phyloP scores from a whole-genome alignment of 2,113 vertebrate species.

The Puma concolor region DNA sequence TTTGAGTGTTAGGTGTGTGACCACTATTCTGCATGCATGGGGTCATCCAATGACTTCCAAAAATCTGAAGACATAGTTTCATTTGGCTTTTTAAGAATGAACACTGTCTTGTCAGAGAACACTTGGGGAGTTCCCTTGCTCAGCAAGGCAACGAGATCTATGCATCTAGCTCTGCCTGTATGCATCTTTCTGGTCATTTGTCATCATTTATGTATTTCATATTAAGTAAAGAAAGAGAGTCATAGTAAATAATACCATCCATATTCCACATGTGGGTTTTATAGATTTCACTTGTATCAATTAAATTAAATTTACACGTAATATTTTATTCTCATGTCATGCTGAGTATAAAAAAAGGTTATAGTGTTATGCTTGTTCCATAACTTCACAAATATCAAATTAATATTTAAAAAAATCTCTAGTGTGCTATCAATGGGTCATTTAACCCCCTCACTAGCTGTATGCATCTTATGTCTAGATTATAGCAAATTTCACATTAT shows the following conservation, averaged over 20 bases:
- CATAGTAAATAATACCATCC: neutral
- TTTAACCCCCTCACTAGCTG: neutral
- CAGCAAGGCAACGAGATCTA: neutral
- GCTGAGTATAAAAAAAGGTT: neutral
- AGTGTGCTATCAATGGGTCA: neutral
- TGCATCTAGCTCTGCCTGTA: neutral
- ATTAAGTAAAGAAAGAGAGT: neutral
- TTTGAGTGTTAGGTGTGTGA: constrained; percentile 40
- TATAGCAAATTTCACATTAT: neutral
- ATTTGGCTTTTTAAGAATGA: neutral
- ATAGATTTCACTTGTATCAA: neutral
- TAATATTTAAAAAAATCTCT: neutral
- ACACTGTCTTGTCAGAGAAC: neutral
- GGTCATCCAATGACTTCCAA: constrained; percentile 35
- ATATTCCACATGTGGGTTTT: neutral
- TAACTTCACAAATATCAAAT: constrained; percentile 51
- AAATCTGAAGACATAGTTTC: constrained; percentile 24
- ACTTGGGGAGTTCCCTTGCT: neutral
- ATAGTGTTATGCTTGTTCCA: neutral
- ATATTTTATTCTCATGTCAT: neutral
- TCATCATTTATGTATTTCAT: neutral
- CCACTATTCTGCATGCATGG: neutral
- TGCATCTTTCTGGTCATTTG: neutral
- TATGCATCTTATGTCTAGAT: neutral
- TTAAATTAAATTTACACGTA: constrained; percentile 28